These are phyloP conservation scores for Mythimna lalbum DNA, from an alignment of 2,888 invertebrate species.

Conservation along the genomic window DNA sequence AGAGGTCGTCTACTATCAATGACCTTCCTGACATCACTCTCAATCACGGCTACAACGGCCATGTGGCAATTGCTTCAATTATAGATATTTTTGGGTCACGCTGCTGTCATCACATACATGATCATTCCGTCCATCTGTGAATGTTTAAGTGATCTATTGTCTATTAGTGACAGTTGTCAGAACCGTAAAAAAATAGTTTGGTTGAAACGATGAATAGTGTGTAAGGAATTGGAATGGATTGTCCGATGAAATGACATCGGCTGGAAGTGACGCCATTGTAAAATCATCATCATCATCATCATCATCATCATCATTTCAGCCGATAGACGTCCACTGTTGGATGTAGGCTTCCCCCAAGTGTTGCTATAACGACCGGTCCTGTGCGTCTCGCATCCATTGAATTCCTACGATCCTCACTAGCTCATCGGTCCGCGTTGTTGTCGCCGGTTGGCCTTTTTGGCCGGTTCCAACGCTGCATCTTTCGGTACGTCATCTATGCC, in stretches of 20 bases:
- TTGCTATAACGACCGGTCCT: too few relatives aligned
- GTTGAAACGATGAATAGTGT: conserved; percentile 2
- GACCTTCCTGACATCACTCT: conserved; percentile 62
- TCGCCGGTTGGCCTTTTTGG: too few relatives aligned
- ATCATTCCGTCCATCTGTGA: conserved; percentile 31
- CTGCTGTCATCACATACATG: conserved; percentile 38
- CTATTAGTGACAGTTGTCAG: conserved; percentile 14
- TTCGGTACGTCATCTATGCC: too few relatives aligned
- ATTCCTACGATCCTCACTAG: too few relatives aligned
- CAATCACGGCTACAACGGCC: conserved; percentile 61
- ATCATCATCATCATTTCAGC: too few relatives aligned
- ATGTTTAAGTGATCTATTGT: conserved; percentile 31
- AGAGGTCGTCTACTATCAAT: conserved; percentile 63
- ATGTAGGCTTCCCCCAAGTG: too few relatives aligned
- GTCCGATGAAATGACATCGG: conserved; percentile 18
- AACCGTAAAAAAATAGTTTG: not conserved
- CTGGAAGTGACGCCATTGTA: not conserved
- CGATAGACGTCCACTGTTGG: too few relatives aligned
- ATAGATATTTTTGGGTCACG: conserved; percentile 62
- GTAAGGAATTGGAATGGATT: not conserved
- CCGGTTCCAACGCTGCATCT: too few relatives aligned
- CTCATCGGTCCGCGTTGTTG: too few relatives aligned
- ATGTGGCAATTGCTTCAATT: conserved; percentile 61
- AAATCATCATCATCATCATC: not conserved
- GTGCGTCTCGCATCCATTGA: too few relatives aligned